Evolutionary conservation across 2,888 invertebrate genomes (phyloP), one percentile per base, ranked within the genome.

Genomic region (Calliphora vomitoria): DNA sequence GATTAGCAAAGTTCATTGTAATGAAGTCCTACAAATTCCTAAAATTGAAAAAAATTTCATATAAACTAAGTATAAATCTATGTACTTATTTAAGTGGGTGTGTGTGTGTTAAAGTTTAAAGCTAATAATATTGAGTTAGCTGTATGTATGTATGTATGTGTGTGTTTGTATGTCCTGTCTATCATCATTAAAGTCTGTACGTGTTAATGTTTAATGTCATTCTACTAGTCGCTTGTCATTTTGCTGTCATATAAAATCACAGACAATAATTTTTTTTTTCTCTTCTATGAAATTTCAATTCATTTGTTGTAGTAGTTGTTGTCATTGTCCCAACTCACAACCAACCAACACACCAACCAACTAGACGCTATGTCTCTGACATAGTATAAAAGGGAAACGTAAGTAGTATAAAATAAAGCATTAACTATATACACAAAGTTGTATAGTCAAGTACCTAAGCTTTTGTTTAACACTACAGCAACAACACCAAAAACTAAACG

Each of bases 191-290:
- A 84, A 84, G 82, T 83, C 89, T 90, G 89, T 90, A 88, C 89
- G 90, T 90, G 91, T 90, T 90, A 91, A 91, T 91, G 90, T 90
- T 89, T 89, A 88, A 89, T 91, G 90, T 90, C 91, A 90, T 88
- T 87, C 87, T 84, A 72, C 89, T 89, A 88, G 89, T 90, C 89
- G 89, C 87, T 80, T 89, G 90, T 90, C 89, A 89, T 88, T 90
- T 90, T 74, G 83, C 89, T 90, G 90, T 89, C 89, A 85, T 87
- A 87, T 87, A 85, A 87, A 87, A 87, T 87, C 84, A 87, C 78
- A 85, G 84, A 74, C 84, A 79, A 78, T 85, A 76, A 64, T 81
- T 85, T 86, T 86, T 76, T 53, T 82, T 66, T 78, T 18, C 69
- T 18, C 44, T 80, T 60, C 44, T 68, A 78, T 82, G 68, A 71